Evolutionary conservation across 2,797 vertebrate genomes (phyloP), one percentile per base, ranked within the genome.

Genomic region (Pteronotus mesoamericanus): DNA sequence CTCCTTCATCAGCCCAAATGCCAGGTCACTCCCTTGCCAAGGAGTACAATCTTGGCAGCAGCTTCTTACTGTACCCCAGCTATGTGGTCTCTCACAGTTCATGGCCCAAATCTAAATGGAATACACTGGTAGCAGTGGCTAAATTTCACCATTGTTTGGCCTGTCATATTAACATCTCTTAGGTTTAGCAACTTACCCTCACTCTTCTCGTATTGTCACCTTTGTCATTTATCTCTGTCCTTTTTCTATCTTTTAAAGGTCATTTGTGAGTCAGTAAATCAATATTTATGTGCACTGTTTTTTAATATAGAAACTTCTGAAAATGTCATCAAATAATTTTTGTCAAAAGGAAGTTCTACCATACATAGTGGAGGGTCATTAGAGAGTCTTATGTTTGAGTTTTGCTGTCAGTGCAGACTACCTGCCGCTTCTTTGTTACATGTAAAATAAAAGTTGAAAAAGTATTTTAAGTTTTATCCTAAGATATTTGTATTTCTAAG

Each of bases 261-360:
- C 77, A 96, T 55, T 95, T 94, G 53, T 7, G 93, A 94, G 10
- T 84, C 53, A 91, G 34, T 78, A 88, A 97, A 91, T 94, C 89
- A 84, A 84, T 72, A 92, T 78, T 91, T 61, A 78, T 75, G 3
- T 64, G 51, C 34, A 83, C 71, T 18, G 32, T 48, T 79, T 66
- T 93, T 86, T 51, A 69, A 51, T 39, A 78, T 12, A 48, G 89
- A 86, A 83, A 95, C 26, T 91, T 94, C n/a, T 86, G 57, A 90
- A 92, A 55, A 86, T 90, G 57, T 64, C 75, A 74, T 72, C 51
- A 80, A 91, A 59, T 85, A 92, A 83, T 86, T 84, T 84, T 78
- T 74, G 24, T 68, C 57, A 90, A 82, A 86, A 91, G 34, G 32
- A 90, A 94, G 22, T 87, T 94, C 44, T 92, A 22, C 44, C 37